A percentile compares a stretch with the other conserved stretches of the same genome.
These are phyloP conservation scores for Pseudochirops cupreus DNA, from an alignment of 2,797 vertebrate genomes.

Conservation along the genomic window DNA sequence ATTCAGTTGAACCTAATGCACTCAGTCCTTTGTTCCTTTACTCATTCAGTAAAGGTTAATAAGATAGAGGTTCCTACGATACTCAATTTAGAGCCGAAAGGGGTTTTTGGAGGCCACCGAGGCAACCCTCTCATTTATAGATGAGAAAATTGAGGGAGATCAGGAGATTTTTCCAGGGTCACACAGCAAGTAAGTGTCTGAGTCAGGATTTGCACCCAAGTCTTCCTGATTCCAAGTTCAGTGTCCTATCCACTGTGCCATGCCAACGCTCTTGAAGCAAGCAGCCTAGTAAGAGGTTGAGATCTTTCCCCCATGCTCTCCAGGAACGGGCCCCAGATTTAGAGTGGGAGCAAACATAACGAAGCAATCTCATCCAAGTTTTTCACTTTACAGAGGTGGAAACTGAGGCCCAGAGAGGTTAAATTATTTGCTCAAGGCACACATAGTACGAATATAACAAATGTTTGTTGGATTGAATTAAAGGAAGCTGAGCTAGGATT, in stretches of 20 bases:
- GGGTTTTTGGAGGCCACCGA: background rate
- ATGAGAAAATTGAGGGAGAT: background rate
- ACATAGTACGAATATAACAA: background rate
- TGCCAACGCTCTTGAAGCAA: background rate
- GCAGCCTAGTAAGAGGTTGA: background rate
- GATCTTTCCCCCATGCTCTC: background rate
- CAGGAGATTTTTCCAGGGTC: background rate
- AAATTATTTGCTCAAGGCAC: background rate
- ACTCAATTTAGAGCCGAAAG: background rate
- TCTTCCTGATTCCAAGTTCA: background rate
- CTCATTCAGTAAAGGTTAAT: background rate
- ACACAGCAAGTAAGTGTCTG: background rate
- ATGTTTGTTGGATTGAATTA: background rate
- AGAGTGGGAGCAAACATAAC: background rate
- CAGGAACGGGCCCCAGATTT: background rate
- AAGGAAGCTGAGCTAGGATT: background rate
- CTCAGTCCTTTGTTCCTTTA: background rate
- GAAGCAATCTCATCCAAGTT: background rate
- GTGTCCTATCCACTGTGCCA: background rate
- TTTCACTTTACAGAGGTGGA: background rate
- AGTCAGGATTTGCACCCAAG: background rate
- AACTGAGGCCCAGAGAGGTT: background rate
- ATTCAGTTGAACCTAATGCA: constrained; percentile 25
- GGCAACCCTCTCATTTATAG: background rate
- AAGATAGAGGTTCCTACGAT: background rate